A percentile compares a stretch with the other conserved stretches of the same genome.
phyloP scores from a whole-genome alignment of 1,140 invertebrate species.

The Aphelenchoides avenae region DNA sequence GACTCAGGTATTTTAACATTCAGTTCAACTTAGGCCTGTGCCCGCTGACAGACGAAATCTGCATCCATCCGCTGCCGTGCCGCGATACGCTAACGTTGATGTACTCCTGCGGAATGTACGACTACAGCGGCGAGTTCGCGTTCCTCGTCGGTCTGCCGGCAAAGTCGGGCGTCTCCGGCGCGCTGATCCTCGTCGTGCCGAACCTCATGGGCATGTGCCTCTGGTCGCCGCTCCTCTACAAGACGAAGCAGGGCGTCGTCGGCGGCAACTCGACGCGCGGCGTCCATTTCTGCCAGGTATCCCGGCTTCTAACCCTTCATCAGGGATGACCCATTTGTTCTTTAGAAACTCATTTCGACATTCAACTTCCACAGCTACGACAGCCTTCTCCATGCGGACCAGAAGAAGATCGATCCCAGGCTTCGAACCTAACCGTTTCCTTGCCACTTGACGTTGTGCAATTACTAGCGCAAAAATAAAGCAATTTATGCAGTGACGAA shows the following conservation, averaged over 20 bases:
- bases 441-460: too few species aligned
- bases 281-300: too few species aligned
- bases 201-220: slow-evolving; percentile 39
- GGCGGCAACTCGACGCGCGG: slow-evolving; percentile 32
- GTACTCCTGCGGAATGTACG: slow-evolving; percentile 36
- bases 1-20: background rate
- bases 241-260: too few species aligned
- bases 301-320: too few species aligned
- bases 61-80: slow-evolving; percentile 3
- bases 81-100: slow-evolving; percentile 33
- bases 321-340: too few species aligned
- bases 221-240: slow-evolving; percentile 32
- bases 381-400: too few species aligned
- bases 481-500: too few species aligned
- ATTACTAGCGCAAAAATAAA: too few species aligned
- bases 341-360: too few species aligned
- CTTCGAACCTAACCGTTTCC: too few species aligned
- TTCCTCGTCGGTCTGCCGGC: slow-evolving; percentile 33
- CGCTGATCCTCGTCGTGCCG: slow-evolving; percentile 35
- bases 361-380: too few species aligned
- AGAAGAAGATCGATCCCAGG: too few species aligned
- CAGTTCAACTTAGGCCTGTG: slow-evolving; percentile 1
- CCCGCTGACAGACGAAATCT: slow-evolving; percentile 3
- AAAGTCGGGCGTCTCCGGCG: slow-evolving; percentile 63
- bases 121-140: slow-evolving; percentile 40